phyloP scores from a whole-genome alignment of 2,797 vertebrate genomes.

The Falco biarmicus region DNA sequence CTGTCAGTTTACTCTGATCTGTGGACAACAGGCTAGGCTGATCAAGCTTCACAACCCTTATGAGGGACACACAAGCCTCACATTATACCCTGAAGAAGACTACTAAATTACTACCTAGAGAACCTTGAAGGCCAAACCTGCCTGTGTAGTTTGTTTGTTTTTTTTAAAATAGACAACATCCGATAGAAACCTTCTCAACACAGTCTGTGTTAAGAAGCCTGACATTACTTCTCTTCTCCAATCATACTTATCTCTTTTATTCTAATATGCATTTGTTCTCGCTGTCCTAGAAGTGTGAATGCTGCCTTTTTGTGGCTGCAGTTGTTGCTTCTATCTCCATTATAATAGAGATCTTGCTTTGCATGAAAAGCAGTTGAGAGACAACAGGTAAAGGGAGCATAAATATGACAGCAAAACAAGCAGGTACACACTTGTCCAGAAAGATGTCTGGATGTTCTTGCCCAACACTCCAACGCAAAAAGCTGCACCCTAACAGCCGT shows the following conservation, averaged over 20 bases:
- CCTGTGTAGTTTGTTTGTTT: not conserved
- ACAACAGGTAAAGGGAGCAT: not conserved
- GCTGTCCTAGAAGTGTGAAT: not conserved
- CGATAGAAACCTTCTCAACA: fast-evolving
- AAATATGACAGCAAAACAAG: not conserved
- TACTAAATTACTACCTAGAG: not conserved
- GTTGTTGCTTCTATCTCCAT: not conserved
- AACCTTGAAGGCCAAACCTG: not conserved
- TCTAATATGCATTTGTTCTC: not conserved
- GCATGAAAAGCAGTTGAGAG: not conserved
- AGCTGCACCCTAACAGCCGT: not conserved
- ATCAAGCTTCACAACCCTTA: not conserved
- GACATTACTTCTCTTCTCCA: not conserved
- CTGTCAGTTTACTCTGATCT: not conserved
- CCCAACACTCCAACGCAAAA: not conserved
- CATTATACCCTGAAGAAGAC: not conserved
- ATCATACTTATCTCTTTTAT: not conserved
- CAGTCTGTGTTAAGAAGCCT: not conserved
- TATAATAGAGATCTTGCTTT: not conserved
- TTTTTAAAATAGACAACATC: not conserved
- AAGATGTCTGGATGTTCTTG: not conserved
- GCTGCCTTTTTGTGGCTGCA: not conserved
- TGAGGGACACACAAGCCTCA: not conserved
- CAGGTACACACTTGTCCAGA: not conserved
- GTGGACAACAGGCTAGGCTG: not conserved